Base-by-base conservation (phyloP, 1,140 invertebrate genomes). In the Doryteuthis pealeii region DNA sequence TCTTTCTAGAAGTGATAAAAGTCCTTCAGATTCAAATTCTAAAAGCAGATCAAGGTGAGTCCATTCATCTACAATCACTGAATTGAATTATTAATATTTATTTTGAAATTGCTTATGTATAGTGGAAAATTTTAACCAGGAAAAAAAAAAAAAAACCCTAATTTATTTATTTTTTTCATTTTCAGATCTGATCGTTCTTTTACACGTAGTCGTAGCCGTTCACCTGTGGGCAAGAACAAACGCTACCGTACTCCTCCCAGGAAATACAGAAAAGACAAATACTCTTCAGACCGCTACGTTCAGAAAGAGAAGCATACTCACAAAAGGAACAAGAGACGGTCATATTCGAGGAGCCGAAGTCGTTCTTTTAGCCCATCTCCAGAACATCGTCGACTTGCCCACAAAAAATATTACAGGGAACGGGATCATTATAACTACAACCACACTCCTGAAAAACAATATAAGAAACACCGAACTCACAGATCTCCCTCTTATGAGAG, bases 381-480 rank as follows among this genome's bases (percentile, higher is more conserved):
- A 28, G 80, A 83, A 8, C 78, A 78, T 58, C 77, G 79, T 68
- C 81, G 78, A 69, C 74, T 74, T n/a, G 71, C 73, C 65, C 76
- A 80, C 40, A 83, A 81, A 74, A 80, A 81, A 40, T 78, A 80
- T 31, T 77, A 80, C 31, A 79, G 79, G 58, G 79, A 82, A 15
- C 80, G 79, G 32, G 79, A 79, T 6, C 77, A 77, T 4, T 80
- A 85, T 76, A 69, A 77, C 33, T 74, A 76, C 65, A 71, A 72
- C 33, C 79, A 82, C 62, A 79, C 77, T 12, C 82, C 82, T 35
- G 83, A 85, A 30, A 74, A 77, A 40, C 76, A 80, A 28, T 58
- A 77, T 5, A 85, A 84, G 77, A 80, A 84, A 33, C 78, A 79
- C 32, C 78, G 81, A 43, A 80, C 79, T 35, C 83, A 84, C 58